Conservation (phyloP, 64 coral and sea anemone genomes). For the Montipora sp. region DNA sequence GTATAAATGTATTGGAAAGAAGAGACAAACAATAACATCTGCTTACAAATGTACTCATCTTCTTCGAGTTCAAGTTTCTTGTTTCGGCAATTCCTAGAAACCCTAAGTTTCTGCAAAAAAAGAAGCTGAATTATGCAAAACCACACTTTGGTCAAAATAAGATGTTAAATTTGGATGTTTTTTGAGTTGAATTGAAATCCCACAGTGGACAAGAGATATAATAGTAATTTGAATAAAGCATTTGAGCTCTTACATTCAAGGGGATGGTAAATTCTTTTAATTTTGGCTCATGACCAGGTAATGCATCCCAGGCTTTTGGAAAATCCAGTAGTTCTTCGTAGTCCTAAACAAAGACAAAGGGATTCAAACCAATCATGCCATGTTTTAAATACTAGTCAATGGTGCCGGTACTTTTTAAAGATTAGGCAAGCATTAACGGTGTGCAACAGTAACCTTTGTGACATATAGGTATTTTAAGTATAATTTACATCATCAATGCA, state of each 20-base stretch:
- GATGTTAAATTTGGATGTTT: too few species aligned
- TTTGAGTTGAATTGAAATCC: too few species aligned
- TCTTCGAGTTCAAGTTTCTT: slow-evolving; percentile 33
- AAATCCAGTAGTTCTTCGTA: background rate
- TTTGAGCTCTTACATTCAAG: slow-evolving; percentile 5
- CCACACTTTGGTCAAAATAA: background rate
- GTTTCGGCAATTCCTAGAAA: slow-evolving; percentile 22
- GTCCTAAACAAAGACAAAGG: background rate
- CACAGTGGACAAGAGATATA: too few species aligned
- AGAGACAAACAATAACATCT: background rate
- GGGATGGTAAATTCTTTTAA: slow-evolving; percentile 17
- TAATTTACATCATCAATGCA: too few species aligned
- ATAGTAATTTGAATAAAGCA: background rate
- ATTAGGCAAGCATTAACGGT: too few species aligned
- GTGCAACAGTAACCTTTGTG: too few species aligned
- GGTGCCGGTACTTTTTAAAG: too few species aligned
- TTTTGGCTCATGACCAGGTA: background rate
- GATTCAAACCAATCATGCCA: background rate
- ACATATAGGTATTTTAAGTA: too few species aligned
- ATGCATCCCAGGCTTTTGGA: background rate
- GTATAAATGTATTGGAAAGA: too few species aligned
- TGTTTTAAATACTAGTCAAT: background rate
- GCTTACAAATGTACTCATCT: slow-evolving; percentile 57
- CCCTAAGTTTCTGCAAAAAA: slow-evolving; percentile 25
- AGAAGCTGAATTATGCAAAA: background rate